Evolutionary conservation across 2,797 vertebrate species (phyloP).

Genomic region (Galago senegalensis): DNA sequence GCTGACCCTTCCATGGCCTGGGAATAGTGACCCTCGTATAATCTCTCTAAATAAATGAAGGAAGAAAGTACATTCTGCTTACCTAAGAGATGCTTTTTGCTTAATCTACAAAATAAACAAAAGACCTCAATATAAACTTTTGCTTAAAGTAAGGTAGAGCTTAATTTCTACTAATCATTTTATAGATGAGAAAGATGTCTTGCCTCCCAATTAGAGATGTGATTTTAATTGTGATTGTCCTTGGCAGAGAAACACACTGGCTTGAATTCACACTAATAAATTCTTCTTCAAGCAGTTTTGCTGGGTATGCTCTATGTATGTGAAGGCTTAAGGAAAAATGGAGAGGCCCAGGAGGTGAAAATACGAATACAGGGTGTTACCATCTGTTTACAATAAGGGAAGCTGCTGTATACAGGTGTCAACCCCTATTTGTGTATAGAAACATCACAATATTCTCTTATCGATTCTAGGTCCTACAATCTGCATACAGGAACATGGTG

Average conservation of each 20-base stretch:
- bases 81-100: neutral
- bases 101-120: neutral
- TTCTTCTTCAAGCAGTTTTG: neutral
- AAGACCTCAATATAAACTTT: neutral
- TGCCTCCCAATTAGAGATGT: neutral
- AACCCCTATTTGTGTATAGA: neutral
- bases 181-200: neutral
- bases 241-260: neutral
- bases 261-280: neutral
- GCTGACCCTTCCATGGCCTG: neutral
- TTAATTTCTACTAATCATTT: slow-evolving; percentile 8
- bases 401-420: neutral
- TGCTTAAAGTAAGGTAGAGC: neutral
- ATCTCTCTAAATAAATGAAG: neutral
- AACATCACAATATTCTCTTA: neutral
- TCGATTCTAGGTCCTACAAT: neutral
- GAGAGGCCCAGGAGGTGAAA: neutral
- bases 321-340: neutral
- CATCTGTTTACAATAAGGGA: neutral
- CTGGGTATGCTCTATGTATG: neutral
- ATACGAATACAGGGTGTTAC: neutral
- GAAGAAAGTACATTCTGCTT: neutral
- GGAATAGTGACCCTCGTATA: neutral
- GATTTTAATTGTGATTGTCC: neutral
- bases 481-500: neutral